Evolutionary conservation across 2,113 vertebrate genomes (phyloP).

Genomic region (Chaetodon auriga): DNA sequence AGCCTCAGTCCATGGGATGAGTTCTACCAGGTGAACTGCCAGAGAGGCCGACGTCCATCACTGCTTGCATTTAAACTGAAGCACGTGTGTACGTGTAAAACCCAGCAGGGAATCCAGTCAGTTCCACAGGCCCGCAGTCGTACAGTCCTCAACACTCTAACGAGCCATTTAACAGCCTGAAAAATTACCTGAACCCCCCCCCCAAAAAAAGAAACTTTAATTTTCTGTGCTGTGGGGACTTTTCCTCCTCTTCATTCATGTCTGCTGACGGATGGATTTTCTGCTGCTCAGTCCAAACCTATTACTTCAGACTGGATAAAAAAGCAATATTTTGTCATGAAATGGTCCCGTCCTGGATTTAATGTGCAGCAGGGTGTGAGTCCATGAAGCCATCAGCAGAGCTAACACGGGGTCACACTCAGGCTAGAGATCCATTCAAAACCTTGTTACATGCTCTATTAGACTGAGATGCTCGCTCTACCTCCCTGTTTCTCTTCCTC

Average conservation of each 20-base stretch:
- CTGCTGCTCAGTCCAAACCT: conserved; percentile 15
- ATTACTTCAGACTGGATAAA: conserved; percentile 10
- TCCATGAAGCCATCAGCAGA: conserved; percentile 19
- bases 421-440: conserved; percentile 56
- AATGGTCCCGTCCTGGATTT: not conserved
- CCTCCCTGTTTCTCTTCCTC: not conserved
- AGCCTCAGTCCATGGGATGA: no score
- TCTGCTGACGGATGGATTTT: conserved; percentile 41
- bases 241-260: not conserved
- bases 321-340: conserved; percentile 8
- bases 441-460: conserved; percentile 51
- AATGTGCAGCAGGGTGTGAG: conserved; percentile 9
- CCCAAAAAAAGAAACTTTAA: not conserved
- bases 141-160: not conserved
- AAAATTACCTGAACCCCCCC: conserved; percentile 11
- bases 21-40: no score
- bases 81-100: not conserved
- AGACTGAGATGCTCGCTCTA: conserved; percentile 19
- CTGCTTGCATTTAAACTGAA: not conserved
- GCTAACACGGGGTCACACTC: conserved; percentile 33
- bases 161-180: not conserved
- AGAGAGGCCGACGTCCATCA: not conserved
- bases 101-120: not conserved
- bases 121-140: not conserved
- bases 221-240: conserved; percentile 16